A percentile compares a stretch with the other conserved stretches of the same genome.
phyloP scores from a whole-genome alignment of 2,797 vertebrate genomes.

The Huso huso region DNA sequence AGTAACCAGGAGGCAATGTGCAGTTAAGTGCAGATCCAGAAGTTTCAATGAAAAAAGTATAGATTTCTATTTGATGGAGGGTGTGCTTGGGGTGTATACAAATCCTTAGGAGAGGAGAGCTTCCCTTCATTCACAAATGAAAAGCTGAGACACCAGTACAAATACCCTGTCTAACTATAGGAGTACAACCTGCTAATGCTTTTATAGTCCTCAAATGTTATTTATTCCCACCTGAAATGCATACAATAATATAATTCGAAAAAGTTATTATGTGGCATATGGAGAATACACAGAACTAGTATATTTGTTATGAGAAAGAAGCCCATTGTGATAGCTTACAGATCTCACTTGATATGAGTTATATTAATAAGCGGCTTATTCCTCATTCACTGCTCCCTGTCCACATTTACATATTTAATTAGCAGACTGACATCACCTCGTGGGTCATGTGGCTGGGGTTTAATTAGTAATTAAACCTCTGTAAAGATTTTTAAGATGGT shows the following conservation, averaged over 20 bases:
- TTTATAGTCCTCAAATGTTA: slow-evolving; percentile 12
- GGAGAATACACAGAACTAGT: slow-evolving; percentile 6
- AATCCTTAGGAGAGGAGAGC: slow-evolving; percentile 16
- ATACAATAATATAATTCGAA: slow-evolving; percentile 3
- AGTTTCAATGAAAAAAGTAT: slow-evolving; percentile 18
- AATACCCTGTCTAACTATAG: slow-evolving; percentile 17
- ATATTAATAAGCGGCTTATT: no score
- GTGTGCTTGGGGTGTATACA: slow-evolving; percentile 16
- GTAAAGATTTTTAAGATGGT: no score
- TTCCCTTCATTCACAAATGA: slow-evolving; percentile 17
- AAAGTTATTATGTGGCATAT: neutral
- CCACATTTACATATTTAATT: no score
- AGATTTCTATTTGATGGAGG: slow-evolving; percentile 20
- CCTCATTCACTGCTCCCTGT: no score
- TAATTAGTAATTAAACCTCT: no score
- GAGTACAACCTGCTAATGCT: slow-evolving; percentile 12
- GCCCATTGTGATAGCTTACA: slow-evolving; percentile 3
- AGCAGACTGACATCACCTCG: no score
- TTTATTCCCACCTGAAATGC: slow-evolving; percentile 1
- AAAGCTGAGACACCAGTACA: slow-evolving; percentile 14
- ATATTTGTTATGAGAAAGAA: neutral
- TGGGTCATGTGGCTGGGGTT: no score
- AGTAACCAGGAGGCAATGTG: slow-evolving; percentile 12
- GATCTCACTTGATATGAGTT: no score
- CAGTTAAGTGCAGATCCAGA: slow-evolving; percentile 9